Evolutionary conservation across 2,797 vertebrate species (phyloP), one percentile per base, ranked within the genome.

Genomic region (Acanthiza pusilla): DNA sequence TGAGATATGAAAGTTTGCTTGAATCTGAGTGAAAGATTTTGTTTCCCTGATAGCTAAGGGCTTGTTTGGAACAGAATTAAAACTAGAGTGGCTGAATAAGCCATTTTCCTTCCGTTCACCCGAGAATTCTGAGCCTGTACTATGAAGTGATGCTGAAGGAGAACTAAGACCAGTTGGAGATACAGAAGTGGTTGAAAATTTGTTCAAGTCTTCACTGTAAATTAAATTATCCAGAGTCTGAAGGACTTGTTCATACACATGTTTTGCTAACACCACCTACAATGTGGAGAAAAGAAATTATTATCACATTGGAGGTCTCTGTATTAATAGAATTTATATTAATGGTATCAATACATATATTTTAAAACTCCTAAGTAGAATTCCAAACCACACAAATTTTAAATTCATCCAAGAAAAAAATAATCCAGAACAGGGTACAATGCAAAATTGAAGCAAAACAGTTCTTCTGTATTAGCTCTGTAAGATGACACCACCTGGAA

Each of bases 171-270:
- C 74, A 94, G 98, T 10, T 7, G 98, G 97, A 30, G 98, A 97
- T 2, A 98, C 91, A 5, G 98, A 98, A 65, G 98, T 98, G 29
- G 98, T 91, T 87, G 95, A 98, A 92, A 86, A 96, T 79, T 94
- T 98, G 77, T 97, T 98, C 91, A 98, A 97, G 70, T 99, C 99
- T 97, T 99, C 99, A 25, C 94, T 99, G 85, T 99, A 98, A 66
- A 98, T 98, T 50, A 99, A 97, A 92, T 99, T 99, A 97, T 99
- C 99, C 92, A 99, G 96, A 1, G 99, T 99, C 91, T 99, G 99
- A 36, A 99, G 98, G 70, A 99, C 98, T 96, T 99, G 99, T 84
- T 99, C 99, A 74, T 99, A 99, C 1, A 99, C 99, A 1, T 99
- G 98, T 94, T 99, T 99, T 92, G 99, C 99, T 75, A 99, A 98